A percentile compares a stretch with the other conserved stretches of the same genome.
phyloP scores from a whole-genome alignment of 1,140 invertebrate genomes.

The Trissolcus basalis region DNA sequence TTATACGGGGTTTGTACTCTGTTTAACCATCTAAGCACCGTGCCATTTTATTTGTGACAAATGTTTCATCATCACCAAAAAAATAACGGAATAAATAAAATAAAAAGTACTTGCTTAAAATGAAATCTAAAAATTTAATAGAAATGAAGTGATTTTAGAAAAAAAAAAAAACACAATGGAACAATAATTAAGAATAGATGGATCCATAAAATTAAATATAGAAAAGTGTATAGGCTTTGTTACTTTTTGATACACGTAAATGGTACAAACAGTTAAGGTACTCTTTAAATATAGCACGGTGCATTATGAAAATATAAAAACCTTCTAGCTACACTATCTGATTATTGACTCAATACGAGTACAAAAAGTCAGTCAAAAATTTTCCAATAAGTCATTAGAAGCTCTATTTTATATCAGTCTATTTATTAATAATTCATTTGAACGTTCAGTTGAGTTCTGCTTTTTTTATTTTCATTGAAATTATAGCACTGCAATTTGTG shows the following conservation, averaged over 20 bases:
- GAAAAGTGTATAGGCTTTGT: constrained; percentile 20
- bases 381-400: constrained; percentile 43
- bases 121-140: too few species aligned
- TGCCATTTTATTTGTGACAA: too few species aligned
- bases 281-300: constrained; percentile 28
- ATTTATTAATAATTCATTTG: constrained; percentile 54
- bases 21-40: too few species aligned
- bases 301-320: constrained; percentile 26
- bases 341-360: constrained; percentile 38
- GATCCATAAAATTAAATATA: background rate
- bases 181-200: constrained; percentile 1
- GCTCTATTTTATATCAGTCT: constrained; percentile 46
- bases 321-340: constrained; percentile 36
- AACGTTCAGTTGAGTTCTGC: constrained; percentile 34
- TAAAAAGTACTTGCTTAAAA: too few species aligned
- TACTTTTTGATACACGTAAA: constrained; percentile 36
- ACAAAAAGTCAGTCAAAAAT: constrained; percentile 18
- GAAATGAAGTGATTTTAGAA: background rate
- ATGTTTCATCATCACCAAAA: too few species aligned
- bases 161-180: constrained; percentile 2
- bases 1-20: too few species aligned
- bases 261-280: constrained; percentile 7
- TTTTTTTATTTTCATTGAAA: too few species aligned
- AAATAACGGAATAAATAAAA: too few species aligned
- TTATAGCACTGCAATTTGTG: too few species aligned